Evolutionary conservation across 2,113 vertebrate species (phyloP), one percentile per base, ranked within the genome.

Genomic region (Sylvicapra grimmia): DNA sequence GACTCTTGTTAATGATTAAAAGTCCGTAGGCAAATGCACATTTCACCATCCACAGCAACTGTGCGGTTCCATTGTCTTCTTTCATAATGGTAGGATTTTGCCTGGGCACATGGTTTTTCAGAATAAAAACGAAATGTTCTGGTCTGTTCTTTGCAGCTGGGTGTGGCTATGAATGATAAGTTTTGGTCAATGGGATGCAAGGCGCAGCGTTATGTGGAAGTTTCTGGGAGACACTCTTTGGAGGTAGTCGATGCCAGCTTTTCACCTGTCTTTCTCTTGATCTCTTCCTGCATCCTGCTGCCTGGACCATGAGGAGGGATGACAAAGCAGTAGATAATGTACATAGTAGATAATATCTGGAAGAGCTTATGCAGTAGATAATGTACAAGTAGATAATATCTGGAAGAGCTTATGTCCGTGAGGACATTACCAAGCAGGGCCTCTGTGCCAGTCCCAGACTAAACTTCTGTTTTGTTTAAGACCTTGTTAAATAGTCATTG

Each of bases 201-300:
- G 53, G 10, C 15, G 0, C 21, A 5, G 10, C 19, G 4, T 9
- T 44, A 3, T 33, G 21, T 23, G 59, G 16, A 14, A n/a, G 4
- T 53, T 86, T 95, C 91, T 90, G 80, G 85, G n/a, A 82, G 44
- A 40, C 23, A 0, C 29, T 85, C 59, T 77, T n/a, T 58, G 72
- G 33, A 59, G 72, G 44, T 14, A 1, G 2, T n/a, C 10, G 5
- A 25, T 27, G 4, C 27, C 93, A 90, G 53, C 14, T 72, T 44
- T 84, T 31, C 29, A 33, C 23, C 29, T 44, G 10, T 68, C 23
- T 44, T 47, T n/a, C 31, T 25, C 83, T 79, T 21, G 5, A 6
- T 61, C 8, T 56, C 47, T 79, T 75, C 16, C 40, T 18, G 5
- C 11, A 12, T 86, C 68, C 25, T 82, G n/a, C 58, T 44, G 15